Evolutionary conservation across 2,797 vertebrate species (phyloP).

Genomic region (Typhlichthys subterraneus): DNA sequence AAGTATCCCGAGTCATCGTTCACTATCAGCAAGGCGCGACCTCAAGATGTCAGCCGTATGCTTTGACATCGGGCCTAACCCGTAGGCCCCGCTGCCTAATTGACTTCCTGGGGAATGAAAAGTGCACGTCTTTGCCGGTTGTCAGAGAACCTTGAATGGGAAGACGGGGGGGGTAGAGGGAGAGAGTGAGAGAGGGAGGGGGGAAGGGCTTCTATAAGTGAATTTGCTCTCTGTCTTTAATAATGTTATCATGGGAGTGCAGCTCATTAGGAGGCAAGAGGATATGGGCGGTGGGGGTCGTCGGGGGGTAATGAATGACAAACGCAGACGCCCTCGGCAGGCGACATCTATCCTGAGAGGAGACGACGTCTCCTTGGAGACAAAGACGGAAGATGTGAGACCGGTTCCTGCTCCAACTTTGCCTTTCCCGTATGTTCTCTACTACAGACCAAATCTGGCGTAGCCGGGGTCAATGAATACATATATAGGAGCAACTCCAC

Average conservation of each 20-base stretch:
- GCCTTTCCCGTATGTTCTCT: background rate
- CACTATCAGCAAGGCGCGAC: slow-evolving; percentile 33
- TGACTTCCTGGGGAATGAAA: slow-evolving; percentile 29
- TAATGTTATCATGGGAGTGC: slow-evolving; percentile 52
- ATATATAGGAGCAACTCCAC: background rate
- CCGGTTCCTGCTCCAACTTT: no score
- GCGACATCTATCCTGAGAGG: slow-evolving; percentile 44
- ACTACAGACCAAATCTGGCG: background rate
- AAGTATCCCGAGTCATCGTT: slow-evolving; percentile 27
- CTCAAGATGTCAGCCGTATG: slow-evolving; percentile 20
- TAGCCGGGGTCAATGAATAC: background rate
- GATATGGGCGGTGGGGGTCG: slow-evolving; percentile 12
- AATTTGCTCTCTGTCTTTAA: slow-evolving; percentile 38
- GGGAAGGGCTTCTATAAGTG: slow-evolving; percentile 14
- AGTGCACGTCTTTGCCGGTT: slow-evolving; percentile 12
- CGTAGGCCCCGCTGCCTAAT: slow-evolving; percentile 8
- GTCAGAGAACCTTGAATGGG: slow-evolving; percentile 11
- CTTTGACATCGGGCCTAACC: slow-evolving; percentile 24
- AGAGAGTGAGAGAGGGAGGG: background rate
- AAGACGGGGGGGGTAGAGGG: slow-evolving; percentile 11
- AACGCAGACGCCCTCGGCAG: slow-evolving; percentile 34
- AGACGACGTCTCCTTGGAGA: slow-evolving; percentile 39
- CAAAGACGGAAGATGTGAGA: background rate
- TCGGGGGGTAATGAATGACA: slow-evolving; percentile 58
- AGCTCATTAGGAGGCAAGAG: slow-evolving; percentile 57